Evolutionary conservation across 2,888 invertebrate species (phyloP), one percentile per base, ranked within the genome.

Genomic region (Cabera pusaria): DNA sequence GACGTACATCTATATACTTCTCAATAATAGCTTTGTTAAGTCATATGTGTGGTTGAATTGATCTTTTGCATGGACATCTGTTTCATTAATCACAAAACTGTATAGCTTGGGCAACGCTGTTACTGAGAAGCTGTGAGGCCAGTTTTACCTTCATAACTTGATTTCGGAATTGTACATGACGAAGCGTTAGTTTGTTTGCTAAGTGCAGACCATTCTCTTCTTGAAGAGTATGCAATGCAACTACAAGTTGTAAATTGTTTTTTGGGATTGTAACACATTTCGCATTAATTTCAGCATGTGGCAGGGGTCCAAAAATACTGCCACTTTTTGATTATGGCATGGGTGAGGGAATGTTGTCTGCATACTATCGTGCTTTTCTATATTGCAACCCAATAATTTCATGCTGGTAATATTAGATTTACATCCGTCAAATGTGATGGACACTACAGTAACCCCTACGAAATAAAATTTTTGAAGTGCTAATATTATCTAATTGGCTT

Each of bases 371-470:
- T 17, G 27, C 17, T 27, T 23, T n/a, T 22, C 12, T 6, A 11
- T 25, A 17, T 41, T 26, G 33, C 54, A 57, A 3, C 54, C 52
- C 11, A 55, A 28, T 2, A 44, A 17, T 22, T 50, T 22, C 34
- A 44, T 46, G 5, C 43, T 34, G 1, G 37, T 12, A 5, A 52
- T 5, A 28, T 58, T 58, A n/a, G 48, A 24, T 1, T 26, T 5
- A 20, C 40, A 38, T 3, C 52, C 52, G 24, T 58, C 54, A 41
- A 54, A 58, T 3, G 53, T 56, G 5, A 56, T n/a, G 1, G 46
- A 35, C 2, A 48, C 35, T 4, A 54, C 42, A 16, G 51, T 26
- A 6, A 56, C 43, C 6, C 51, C 53, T 4, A 38, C 49, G 11
- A 49, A 46, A 11, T 48, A 21, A 16, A 47, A 50, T 39, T 51